phyloP scores from a whole-genome alignment of 1,140 invertebrate genomes.

The Phymorhynchus buccinoides region DNA sequence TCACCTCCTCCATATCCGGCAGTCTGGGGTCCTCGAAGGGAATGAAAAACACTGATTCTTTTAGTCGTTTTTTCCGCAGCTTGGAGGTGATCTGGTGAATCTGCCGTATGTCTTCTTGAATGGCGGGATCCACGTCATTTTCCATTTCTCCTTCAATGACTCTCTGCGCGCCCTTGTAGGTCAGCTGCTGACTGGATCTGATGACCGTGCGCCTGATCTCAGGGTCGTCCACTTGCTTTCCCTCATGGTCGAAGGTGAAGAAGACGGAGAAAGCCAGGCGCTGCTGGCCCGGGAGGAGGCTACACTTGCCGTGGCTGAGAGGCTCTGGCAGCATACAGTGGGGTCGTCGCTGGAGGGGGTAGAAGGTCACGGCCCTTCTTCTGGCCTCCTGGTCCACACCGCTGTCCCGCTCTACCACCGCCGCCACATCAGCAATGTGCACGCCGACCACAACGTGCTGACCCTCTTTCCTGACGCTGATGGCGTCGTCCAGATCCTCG shows the following conservation, averaged over 20 bases:
- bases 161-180: slow-evolving; percentile 44
- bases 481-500: slow-evolving; percentile 98
- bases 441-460: slow-evolving; percentile 58
- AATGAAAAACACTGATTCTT: slow-evolving; percentile 36
- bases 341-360: slow-evolving; percentile 60
- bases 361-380: slow-evolving; percentile 64
- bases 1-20: slow-evolving; percentile 14
- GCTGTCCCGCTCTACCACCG: slow-evolving; percentile 58
- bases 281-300: slow-evolving; percentile 65
- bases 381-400: slow-evolving; percentile 65
- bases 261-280: slow-evolving; percentile 61
- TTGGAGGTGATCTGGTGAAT: slow-evolving; percentile 28
- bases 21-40: slow-evolving; percentile 38
- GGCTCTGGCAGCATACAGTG: slow-evolving; percentile 72
- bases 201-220: slow-evolving; percentile 20
- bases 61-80: slow-evolving; percentile 33
- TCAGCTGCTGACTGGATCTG: slow-evolving; percentile 40
- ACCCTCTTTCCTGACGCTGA: slow-evolving; percentile 78
- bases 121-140: not conserved
- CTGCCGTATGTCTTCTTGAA: slow-evolving; percentile 20
- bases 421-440: slow-evolving; percentile 71
- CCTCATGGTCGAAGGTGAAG: slow-evolving; percentile 49
- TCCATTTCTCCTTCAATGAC: slow-evolving; percentile 32
- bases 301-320: slow-evolving; percentile 70
- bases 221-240: slow-evolving; percentile 25